Percentiles rank a stretch among this genome's conserved stretches.
These are phyloP conservation scores for Pygmarrhopalites habei DNA, from an alignment of 1,140 invertebrate genomes.

Conservation along the genomic window DNA sequence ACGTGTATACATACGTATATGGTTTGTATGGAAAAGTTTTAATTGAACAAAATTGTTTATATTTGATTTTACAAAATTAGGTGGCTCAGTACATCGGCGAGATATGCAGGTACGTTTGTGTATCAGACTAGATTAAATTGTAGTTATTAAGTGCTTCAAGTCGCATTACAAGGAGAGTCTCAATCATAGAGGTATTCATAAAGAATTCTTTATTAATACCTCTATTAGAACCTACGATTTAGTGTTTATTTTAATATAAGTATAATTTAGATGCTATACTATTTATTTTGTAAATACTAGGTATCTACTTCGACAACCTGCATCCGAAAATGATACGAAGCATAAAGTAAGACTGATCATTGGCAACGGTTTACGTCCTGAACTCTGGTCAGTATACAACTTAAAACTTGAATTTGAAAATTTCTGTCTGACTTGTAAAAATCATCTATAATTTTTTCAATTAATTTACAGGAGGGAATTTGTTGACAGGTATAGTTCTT, in stretches of 20 bases:
- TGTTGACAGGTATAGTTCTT: too few species aligned
- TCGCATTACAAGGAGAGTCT: too few species aligned
- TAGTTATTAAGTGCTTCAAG: too few species aligned
- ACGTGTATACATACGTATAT: too few species aligned
- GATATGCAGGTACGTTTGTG: slow-evolving; percentile 22
- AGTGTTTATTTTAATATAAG: too few species aligned
- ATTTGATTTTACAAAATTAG: slow-evolving; percentile 47
- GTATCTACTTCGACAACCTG: slow-evolving; percentile 51
- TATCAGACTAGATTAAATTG: too few species aligned
- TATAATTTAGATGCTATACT: too few species aligned
- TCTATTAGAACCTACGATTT: too few species aligned
- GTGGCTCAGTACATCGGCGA: slow-evolving; percentile 43
- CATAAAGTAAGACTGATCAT: slow-evolving; percentile 47
- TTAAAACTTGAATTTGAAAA: slow-evolving; percentile 52
- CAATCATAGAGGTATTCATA: too few species aligned
- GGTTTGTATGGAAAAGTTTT: background rate
- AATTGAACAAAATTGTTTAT: background rate
- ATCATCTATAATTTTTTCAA: slow-evolving; percentile 66
- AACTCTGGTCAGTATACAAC: slow-evolving; percentile 52
- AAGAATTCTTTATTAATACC: too few species aligned
- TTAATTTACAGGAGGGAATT: too few species aligned
- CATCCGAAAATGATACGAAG: background rate
- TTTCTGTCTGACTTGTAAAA: slow-evolving; percentile 81
- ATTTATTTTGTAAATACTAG: too few species aligned
- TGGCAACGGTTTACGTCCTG: slow-evolving; percentile 57